phyloP scores from a whole-genome alignment of 2,113 vertebrate genomes.

The Anoplopoma fimbria region DNA sequence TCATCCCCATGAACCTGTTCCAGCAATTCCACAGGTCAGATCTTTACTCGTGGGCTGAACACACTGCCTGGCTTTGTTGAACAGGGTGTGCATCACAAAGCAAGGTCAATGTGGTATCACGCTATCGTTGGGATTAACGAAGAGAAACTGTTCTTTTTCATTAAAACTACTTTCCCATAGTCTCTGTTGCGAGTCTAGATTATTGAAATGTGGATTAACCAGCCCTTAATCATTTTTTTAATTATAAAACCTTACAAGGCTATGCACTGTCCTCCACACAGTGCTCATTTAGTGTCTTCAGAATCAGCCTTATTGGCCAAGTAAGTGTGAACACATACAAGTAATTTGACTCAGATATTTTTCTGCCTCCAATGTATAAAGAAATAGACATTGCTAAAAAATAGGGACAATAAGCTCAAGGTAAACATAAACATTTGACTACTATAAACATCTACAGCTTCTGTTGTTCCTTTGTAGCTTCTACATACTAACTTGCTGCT shows the following conservation, averaged over 20 bases:
- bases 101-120: neutral
- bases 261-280: neutral
- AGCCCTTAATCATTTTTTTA: neutral
- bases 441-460: no score
- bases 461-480: neutral
- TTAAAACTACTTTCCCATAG: neutral
- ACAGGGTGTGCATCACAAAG: neutral
- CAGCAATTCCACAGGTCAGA: slow-evolving; percentile 96
- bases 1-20: slow-evolving; percentile 96
- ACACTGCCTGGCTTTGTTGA: neutral
- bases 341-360: no score
- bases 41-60: neutral
- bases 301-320: no score
- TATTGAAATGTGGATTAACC: neutral
- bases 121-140: neutral
- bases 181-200: neutral
- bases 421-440: no score
- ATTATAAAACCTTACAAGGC: neutral
- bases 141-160: neutral
- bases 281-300: neutral
- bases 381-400: no score
- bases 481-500: neutral
- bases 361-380: no score
- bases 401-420: no score
- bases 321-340: neutral